Evolutionary conservation across 37 sponge, comb jelly and placozoan genomes (phyloP), one percentile per base, ranked within the genome.

Genomic region (Ephydatia muelleri): DNA sequence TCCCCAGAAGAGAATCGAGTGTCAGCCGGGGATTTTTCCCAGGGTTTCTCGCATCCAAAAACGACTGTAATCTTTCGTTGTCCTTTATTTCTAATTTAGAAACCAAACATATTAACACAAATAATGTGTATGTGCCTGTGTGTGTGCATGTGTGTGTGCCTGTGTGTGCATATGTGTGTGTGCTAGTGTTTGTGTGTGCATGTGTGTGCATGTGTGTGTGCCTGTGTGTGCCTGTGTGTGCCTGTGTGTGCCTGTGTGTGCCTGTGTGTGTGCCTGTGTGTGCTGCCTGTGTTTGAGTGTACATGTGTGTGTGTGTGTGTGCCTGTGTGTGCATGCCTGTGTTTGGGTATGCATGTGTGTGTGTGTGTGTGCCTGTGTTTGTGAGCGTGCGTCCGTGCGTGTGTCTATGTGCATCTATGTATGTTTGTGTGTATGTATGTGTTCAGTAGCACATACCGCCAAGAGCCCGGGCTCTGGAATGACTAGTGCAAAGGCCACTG

Each of bases 401-500:
- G n/a, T n/a, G n/a, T n/a, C n/a, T n/a, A n/a, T n/a, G n/a, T n/a
- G n/a, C n/a, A n/a, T n/a, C n/a, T n/a, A n/a, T n/a, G n/a, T n/a
- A n/a, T n/a, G n/a, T n/a, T n/a, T n/a, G n/a, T n/a, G n/a, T n/a
- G n/a, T n/a, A n/a, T 43, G 43, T 43, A 6, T 6, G 43, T 43
- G 6, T 43, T 6, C 43, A 43, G 6, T 43, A 6, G 43, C 43
- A 43, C 65, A 72, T 72, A 87, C 88, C 28, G 3, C 81, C 12
- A 13, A 87, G 16, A 16, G 49, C n/a, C 22, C 65, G 71, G 1
- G 82, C 43, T 39, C 72, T 82, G 14, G 76, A 74, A 33, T 82
- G 91, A 34, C 82, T 84, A 49, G 94, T 84, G 78, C 94, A 94
- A 83, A 94, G 91, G 36, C 85, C 67, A 39, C 89, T 85, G 89